Evolutionary conservation across 1,140 invertebrate genomes (phyloP).

Genomic region (Papilio dardanus): DNA sequence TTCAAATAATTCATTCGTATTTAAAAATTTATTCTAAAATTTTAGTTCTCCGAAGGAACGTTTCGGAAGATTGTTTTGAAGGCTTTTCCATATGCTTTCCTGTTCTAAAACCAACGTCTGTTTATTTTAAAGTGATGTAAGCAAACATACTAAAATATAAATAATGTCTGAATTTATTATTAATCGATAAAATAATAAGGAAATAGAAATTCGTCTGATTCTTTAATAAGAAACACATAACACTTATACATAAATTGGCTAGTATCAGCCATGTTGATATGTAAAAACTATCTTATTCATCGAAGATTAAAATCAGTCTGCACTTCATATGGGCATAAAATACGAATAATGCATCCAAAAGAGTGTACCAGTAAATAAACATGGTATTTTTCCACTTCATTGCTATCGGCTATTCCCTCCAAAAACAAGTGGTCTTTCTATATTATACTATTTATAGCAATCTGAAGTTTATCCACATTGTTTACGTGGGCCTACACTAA

Average conservation of each 20-base stretch:
- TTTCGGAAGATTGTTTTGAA: constrained; percentile 5
- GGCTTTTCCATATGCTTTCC: constrained; percentile 11
- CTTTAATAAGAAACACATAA: background rate
- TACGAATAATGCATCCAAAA: background rate
- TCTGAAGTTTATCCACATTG: background rate
- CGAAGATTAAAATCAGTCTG: no score
- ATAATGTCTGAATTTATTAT: background rate
- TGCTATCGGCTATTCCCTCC: no score
- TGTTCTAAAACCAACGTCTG: background rate
- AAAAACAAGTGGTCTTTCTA: background rate
- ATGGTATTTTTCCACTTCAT: no score
- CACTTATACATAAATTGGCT: no score
- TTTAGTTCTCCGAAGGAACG: constrained; percentile 10
- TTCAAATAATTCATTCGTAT: constrained; percentile 14
- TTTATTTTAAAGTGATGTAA: background rate
- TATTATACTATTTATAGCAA: background rate
- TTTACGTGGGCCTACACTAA: background rate
- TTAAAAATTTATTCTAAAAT: background rate
- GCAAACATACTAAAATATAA: background rate
- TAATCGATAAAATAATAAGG: background rate
- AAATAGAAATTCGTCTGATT: background rate
- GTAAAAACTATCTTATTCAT: no score
- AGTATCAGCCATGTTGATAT: no score
- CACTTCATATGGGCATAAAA: no score
- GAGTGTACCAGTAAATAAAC: background rate